Conservation (phyloP, 2,888 invertebrate genomes). For the Amblyteles armatorius region DNA sequence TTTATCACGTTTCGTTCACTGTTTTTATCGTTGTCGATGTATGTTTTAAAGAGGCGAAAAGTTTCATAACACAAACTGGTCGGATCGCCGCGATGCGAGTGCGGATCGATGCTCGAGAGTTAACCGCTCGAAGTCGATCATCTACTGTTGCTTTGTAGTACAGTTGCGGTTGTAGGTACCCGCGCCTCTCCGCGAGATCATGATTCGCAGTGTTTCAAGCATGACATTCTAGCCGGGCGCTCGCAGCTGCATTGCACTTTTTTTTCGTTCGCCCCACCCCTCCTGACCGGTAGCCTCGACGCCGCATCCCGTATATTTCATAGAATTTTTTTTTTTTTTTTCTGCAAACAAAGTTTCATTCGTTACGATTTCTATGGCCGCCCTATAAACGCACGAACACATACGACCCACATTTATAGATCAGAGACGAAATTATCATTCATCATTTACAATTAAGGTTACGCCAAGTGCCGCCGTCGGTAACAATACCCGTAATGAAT, state of each 20-base stretch:
- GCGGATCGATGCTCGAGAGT: constrained; percentile 72
- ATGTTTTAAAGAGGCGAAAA: background rate
- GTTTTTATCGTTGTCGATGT: background rate
- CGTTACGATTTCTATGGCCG: constrained; percentile 2
- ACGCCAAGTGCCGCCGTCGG: no score
- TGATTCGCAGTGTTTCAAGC: constrained; percentile 61
- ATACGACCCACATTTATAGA: background rate
- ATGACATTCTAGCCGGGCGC: constrained; percentile 63
- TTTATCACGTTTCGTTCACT: background rate
- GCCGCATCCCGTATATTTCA: constrained; percentile 16
- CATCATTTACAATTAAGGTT: no score
- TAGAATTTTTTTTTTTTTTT: background rate
- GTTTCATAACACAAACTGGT: constrained; percentile 30
- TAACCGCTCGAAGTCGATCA: constrained; percentile 77
- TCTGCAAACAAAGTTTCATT: background rate
- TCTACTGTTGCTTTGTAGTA: constrained; percentile 66
- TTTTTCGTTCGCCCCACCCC: constrained; percentile 37
- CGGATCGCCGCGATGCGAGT: constrained; percentile 42
- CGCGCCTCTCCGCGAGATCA: constrained; percentile 25
- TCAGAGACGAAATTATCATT: no score
- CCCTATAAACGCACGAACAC: background rate
- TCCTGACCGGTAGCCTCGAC: constrained; percentile 15
- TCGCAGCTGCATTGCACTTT: constrained; percentile 36
- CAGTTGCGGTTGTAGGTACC: background rate
- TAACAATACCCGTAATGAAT: no score